Percentiles rank a stretch among this genome's conserved stretches.
phyloP scores from a whole-genome alignment of 2,113 vertebrate species.

The Felis chaus region DNA sequence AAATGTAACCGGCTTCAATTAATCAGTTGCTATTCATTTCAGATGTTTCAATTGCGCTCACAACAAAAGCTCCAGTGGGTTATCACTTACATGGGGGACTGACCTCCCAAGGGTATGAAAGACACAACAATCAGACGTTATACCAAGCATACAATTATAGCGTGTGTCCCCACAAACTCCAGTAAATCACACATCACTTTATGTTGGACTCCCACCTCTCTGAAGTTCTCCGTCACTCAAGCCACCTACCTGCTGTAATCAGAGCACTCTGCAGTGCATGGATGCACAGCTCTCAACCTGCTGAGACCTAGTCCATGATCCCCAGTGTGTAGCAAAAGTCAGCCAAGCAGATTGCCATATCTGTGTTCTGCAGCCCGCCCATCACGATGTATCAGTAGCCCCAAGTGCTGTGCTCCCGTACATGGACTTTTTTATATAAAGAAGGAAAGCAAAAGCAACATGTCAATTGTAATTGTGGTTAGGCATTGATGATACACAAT shows the following conservation, averaged over 20 bases:
- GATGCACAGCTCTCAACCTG: slow-evolving; percentile 80
- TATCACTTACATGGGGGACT: slow-evolving; percentile 65
- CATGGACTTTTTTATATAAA: slow-evolving; percentile 45
- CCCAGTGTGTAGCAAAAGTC: slow-evolving; percentile 68
- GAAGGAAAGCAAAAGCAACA: not conserved
- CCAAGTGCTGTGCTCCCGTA: slow-evolving; percentile 51
- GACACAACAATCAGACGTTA: slow-evolving; percentile 74
- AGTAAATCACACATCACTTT: slow-evolving; percentile 81
- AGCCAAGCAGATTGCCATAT: slow-evolving; percentile 81
- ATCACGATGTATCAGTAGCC: slow-evolving; percentile 71
- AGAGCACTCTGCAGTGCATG: slow-evolving; percentile 77
- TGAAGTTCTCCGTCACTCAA: slow-evolving; percentile 74
- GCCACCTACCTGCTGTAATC: slow-evolving; percentile 83
- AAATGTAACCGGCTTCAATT: slow-evolving; percentile 62
- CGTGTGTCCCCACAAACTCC: slow-evolving; percentile 79
- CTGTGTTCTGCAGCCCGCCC: slow-evolving; percentile 75
- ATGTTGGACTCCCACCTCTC: slow-evolving; percentile 80
- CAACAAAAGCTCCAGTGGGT: slow-evolving; percentile 66
- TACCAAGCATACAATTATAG: slow-evolving; percentile 76
- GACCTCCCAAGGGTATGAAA: slow-evolving; percentile 73
- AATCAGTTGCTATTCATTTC: slow-evolving; percentile 73
- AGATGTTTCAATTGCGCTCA: slow-evolving; percentile 64
- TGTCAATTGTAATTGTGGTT: slow-evolving; percentile 41
- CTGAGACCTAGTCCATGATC: slow-evolving; percentile 79
- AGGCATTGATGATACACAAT: not conserved